Base-by-base conservation (phyloP, 2,888 invertebrate genomes). In the Schrankia costaestrigalis region DNA sequence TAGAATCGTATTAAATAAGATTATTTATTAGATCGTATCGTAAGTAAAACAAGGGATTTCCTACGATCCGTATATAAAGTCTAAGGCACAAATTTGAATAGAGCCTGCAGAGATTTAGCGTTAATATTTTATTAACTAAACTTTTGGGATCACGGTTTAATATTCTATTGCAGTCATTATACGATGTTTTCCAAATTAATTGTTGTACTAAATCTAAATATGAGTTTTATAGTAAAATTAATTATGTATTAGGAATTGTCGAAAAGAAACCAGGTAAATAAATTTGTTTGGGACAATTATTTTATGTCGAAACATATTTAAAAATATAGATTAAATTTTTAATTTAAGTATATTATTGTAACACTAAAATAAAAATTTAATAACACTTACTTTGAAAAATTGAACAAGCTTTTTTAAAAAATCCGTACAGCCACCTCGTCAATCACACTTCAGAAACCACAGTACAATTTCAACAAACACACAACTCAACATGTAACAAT, bases 81-180 rank as follows among this genome's bases (percentile, higher is more conserved):
- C 56, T 47, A 42, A 40, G 41, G 44, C 30, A 46, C 44, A 51
- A 59, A 55, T 62, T 61, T 53, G 46, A 49, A 43, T 39, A 35
- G 49, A 49, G 44, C 63, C 59, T 54, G 46, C 43, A 42, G 49
- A 56, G 60, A 51, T 59, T 48, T 40, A 44, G 42, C 59, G 52
- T 65, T 60, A 65, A 74, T 74, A 68, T 66, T 76, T 66, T 56
- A 70, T 56, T 47, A 63, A 56, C 31, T 56, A 59, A 69, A 66
- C 58, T 69, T 68, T 71, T 46, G 63, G 63, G 65, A 52, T 42
- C 41, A 58, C 51, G 41, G 55, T 63, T 71, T 56, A 72, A 71
- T 68, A 68, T 70, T 71, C 48, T 46, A 68, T 56, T 39, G 35
- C 34, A 45, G 33, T 43, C 55, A 42, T 40, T 46, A 49, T 25